Conservation (phyloP, 1,140 invertebrate species). For the Lanistes nyassanus region DNA sequence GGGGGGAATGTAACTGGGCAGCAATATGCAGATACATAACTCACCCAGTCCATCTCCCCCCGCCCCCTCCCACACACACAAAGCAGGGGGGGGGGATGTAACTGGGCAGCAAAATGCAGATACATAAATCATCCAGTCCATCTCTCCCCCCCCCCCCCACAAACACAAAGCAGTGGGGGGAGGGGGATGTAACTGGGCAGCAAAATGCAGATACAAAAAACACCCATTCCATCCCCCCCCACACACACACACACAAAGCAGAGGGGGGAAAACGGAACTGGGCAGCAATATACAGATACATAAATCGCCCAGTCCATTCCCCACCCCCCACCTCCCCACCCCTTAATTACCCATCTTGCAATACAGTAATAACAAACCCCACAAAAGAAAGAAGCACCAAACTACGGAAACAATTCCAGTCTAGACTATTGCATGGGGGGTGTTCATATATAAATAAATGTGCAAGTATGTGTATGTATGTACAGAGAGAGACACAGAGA, state of each 20-base stretch:
- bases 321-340: not conserved
- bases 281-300: not conserved
- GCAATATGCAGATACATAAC: not conserved
- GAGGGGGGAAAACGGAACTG: not conserved
- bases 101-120: too few species aligned
- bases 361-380: too few species aligned
- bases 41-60: too few species aligned
- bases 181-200: not conserved
- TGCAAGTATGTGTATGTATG: not conserved
- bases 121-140: too few species aligned
- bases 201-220: not conserved
- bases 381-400: too few species aligned
- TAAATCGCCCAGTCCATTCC: not conserved
- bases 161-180: not conserved
- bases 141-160: too few species aligned
- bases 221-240: not conserved
- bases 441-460: slow-evolving; percentile 6
- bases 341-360: too few species aligned
- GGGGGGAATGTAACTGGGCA: not conserved
- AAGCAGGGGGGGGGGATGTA: too few species aligned
- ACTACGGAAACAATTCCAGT: too few species aligned
- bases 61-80: not conserved
- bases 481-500: too few species aligned
- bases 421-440: too few species aligned
- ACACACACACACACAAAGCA: slow-evolving; percentile 2